Evolutionary conservation across 1,140 invertebrate species (phyloP).

Genomic region (Drusus annulatus): DNA sequence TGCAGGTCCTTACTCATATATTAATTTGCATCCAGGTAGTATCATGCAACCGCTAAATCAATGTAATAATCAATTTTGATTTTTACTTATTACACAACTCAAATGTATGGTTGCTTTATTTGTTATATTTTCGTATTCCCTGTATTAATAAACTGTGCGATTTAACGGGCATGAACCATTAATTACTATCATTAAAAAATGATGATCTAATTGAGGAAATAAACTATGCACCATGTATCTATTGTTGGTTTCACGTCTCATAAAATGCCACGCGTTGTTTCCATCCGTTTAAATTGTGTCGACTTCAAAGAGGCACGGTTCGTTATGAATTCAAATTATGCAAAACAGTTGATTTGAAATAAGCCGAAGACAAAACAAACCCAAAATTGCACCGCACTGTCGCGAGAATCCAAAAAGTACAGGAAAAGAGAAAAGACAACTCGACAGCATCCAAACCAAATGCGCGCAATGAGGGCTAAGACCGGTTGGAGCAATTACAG

Average conservation of each 20-base stretch:
- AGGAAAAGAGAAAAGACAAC: background rate
- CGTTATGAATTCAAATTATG: background rate
- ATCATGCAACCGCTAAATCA: too few relatives aligned
- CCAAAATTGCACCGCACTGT: background rate
- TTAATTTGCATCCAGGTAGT: too few relatives aligned
- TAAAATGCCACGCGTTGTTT: background rate
- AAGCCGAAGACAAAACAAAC: background rate
- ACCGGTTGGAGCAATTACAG: background rate
- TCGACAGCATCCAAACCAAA: background rate
- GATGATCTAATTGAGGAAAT: too few relatives aligned
- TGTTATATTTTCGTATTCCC: too few relatives aligned
- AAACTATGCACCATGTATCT: too few relatives aligned
- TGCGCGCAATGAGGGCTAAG: slow-evolving; percentile 4
- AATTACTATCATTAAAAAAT: too few relatives aligned
- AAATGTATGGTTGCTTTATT: too few relatives aligned
- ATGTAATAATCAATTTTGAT: too few relatives aligned
- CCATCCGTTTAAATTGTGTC: background rate
- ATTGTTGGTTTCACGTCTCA: background rate
- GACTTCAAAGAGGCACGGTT: background rate
- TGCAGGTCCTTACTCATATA: too few relatives aligned
- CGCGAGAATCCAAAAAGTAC: background rate
- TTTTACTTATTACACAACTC: too few relatives aligned
- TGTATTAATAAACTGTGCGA: too few relatives aligned
- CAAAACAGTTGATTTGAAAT: background rate
- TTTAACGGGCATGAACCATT: too few relatives aligned